These are phyloP conservation scores for Eupithecia subumbrata DNA, from an alignment of 2,888 invertebrate species.

Conservation along the genomic window DNA sequence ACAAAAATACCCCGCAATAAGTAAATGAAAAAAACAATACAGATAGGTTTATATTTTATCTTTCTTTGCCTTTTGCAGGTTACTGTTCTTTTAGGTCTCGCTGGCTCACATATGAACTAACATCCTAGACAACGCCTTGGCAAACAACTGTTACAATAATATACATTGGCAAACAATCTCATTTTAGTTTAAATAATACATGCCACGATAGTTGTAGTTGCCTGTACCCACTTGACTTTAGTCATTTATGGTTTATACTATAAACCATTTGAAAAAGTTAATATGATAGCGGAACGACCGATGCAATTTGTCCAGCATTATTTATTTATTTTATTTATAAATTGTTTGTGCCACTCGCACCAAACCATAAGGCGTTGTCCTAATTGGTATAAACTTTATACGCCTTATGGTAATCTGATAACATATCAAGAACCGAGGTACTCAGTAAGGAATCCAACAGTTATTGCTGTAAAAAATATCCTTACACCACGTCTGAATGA, in stretches of 20 bases:
- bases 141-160: background rate
- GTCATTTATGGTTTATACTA: too few relatives aligned
- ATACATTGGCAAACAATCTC: background rate
- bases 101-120: background rate
- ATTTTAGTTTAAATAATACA: too few relatives aligned
- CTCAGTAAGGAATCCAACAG: slow-evolving; percentile 20
- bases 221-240: background rate
- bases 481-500: slow-evolving; percentile 23
- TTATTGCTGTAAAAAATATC: slow-evolving; percentile 22
- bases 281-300: too few relatives aligned
- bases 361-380: too few relatives aligned
- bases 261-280: too few relatives aligned
- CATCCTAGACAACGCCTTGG: background rate
- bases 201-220: too few relatives aligned
- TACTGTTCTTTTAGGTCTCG: background rate
- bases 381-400: too few relatives aligned
- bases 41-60: background rate
- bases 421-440: slow-evolving; percentile 1
- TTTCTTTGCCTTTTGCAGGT: too few relatives aligned
- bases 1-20: background rate
- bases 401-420: slow-evolving; percentile 1
- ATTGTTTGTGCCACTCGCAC: too few relatives aligned
- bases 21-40: background rate
- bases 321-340: too few relatives aligned
- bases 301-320: too few relatives aligned